These are phyloP conservation scores for Augochlorella aurata DNA, from an alignment of 2,888 invertebrate species.

Conservation along the genomic window DNA sequence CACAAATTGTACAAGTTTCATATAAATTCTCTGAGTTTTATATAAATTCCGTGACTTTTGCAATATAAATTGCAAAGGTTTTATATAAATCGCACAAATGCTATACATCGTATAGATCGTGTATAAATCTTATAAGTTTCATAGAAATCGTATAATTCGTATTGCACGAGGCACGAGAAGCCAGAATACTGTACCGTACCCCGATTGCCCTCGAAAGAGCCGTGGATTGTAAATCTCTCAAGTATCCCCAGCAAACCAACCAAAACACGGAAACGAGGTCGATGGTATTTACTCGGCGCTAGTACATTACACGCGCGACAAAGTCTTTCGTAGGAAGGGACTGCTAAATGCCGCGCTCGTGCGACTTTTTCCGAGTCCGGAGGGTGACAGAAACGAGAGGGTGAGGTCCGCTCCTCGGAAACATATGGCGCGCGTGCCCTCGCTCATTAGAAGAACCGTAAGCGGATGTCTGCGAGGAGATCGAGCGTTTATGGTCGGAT, in stretches of 20 bases:
- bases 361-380: conserved; percentile 19
- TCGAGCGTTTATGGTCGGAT: conserved; percentile 21
- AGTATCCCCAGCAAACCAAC: neutral
- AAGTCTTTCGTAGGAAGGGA: conserved; percentile 22
- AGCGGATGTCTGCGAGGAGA: conserved; percentile 35
- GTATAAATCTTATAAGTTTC: too few species aligned
- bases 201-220: neutral
- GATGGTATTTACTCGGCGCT: conserved; percentile 25
- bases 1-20: too few species aligned
- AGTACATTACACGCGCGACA: conserved; percentile 30
- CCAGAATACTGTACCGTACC: neutral
- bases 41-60: too few species aligned
- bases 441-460: conserved; percentile 23
- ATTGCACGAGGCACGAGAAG: neutral
- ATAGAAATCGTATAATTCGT: neutral
- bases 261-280: neutral
- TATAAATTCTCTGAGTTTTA: too few species aligned
- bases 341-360: conserved; percentile 44
- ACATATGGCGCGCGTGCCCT: conserved; percentile 44
- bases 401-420: conserved; percentile 21
- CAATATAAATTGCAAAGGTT: too few species aligned
- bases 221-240: neutral
- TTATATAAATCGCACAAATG: too few species aligned
- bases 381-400: conserved; percentile 38
- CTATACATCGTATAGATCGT: too few species aligned